A percentile compares a stretch with the other conserved stretches of the same genome.
These are phyloP conservation scores for Lagorchestes hirsutus DNA, from an alignment of 2,797 vertebrate genomes.

Conservation along the genomic window DNA sequence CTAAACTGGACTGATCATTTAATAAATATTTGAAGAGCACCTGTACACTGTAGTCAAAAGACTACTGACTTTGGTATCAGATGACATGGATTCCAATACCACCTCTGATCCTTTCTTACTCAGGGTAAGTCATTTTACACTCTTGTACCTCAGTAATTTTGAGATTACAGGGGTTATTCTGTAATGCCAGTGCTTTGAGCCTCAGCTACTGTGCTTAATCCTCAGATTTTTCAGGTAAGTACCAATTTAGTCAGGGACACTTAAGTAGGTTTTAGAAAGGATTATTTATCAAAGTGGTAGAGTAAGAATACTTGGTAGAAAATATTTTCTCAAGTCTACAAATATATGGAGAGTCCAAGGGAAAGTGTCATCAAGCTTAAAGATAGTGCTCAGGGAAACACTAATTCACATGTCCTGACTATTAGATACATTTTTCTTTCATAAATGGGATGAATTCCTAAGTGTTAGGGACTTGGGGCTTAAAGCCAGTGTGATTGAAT, in stretches of 20 bases:
- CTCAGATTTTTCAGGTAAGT: background rate
- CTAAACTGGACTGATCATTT: slow-evolving; percentile 23
- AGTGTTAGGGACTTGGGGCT: background rate
- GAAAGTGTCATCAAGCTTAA: background rate
- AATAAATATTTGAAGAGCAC: background rate
- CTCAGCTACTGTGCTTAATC: background rate
- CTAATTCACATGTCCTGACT: background rate
- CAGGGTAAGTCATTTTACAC: background rate
- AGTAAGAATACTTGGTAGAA: background rate
- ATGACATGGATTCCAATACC: background rate
- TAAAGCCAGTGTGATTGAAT: background rate
- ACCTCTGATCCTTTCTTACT: background rate
- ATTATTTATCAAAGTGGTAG: background rate
- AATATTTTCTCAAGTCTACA: background rate
- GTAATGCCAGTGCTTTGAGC: background rate
- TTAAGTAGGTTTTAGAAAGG: background rate
- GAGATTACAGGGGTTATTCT: background rate
- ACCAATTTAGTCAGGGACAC: background rate
- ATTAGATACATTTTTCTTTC: background rate
- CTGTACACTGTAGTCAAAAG: background rate
- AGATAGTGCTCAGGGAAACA: background rate
- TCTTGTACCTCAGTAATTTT: background rate
- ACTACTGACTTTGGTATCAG: background rate
- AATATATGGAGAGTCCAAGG: background rate
- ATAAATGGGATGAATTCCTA: background rate